Conservation (phyloP, 1,140 invertebrate genomes). For the Lepidurus arcticus region DNA sequence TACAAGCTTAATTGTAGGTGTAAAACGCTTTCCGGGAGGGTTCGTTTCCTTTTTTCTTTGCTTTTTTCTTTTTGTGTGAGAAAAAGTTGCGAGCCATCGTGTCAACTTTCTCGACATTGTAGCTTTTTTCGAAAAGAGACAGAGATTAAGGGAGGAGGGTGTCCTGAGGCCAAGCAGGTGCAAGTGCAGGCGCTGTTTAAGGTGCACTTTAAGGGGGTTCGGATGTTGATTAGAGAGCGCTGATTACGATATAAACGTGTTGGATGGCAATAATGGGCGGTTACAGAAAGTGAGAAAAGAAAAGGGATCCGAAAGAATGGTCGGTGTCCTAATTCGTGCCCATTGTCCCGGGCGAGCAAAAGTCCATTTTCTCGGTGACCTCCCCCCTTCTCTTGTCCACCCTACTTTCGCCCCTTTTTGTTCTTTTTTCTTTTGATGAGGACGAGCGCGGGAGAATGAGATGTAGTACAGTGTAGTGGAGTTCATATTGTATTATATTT, state of each 20-base stretch:
- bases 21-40: not conserved
- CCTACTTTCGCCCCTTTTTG: too few species aligned
- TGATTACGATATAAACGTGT: constrained; percentile 7
- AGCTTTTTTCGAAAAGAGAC: not conserved
- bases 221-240: not conserved
- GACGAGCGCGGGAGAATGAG: not conserved
- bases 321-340: constrained; percentile 6
- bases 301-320: not conserved
- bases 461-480: constrained; percentile 11
- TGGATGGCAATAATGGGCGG: not conserved
- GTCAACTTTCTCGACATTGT: not conserved
- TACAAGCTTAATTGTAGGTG: not conserved
- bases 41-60: too few species aligned
- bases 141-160: not conserved
- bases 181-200: not conserved
- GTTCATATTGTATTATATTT: constrained; percentile 6
- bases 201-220: too few species aligned
- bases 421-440: not conserved
- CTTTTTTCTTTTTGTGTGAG: not conserved
- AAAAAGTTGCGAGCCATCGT: not conserved
- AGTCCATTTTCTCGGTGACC: constrained; percentile 21
- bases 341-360: not conserved
- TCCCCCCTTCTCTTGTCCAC: not conserved
- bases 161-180: constrained; percentile 8
- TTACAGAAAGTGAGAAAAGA: constrained; percentile 7